These are phyloP conservation scores for Ophonus ardosiacus DNA, from an alignment of 2,888 invertebrate species.

Conservation along the genomic window DNA sequence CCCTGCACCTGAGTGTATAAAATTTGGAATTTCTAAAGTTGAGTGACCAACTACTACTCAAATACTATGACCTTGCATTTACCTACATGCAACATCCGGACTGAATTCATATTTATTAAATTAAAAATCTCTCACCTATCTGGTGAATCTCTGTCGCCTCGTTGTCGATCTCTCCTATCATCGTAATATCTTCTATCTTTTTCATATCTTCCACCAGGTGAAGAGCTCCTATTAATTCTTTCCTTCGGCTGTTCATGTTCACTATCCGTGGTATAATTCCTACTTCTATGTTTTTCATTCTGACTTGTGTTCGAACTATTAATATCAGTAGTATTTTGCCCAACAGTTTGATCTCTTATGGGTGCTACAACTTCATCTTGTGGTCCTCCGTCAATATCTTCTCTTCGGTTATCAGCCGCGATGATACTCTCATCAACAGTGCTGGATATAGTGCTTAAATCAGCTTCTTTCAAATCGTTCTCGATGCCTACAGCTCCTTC, in stretches of 20 bases:
- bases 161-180: slow-evolving; percentile 68
- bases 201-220: slow-evolving; percentile 66
- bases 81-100: not conserved
- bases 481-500: slow-evolving; percentile 65
- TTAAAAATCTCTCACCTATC: slow-evolving; percentile 65
- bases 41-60: too few relatives aligned
- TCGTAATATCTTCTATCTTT: slow-evolving; percentile 68
- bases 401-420: slow-evolving; percentile 72
- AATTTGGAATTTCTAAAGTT: too few relatives aligned
- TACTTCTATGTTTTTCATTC: slow-evolving; percentile 67
- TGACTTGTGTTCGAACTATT: slow-evolving; percentile 60
- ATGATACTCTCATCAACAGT: slow-evolving; percentile 59
- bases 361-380: slow-evolving; percentile 73
- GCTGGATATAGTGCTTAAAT: slow-evolving; percentile 29
- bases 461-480: slow-evolving; percentile 51
- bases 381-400: slow-evolving; percentile 77
- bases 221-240: slow-evolving; percentile 66
- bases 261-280: slow-evolving; percentile 73
- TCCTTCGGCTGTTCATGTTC: slow-evolving; percentile 70
- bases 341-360: slow-evolving; percentile 73
- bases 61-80: too few relatives aligned
- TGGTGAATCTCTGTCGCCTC: slow-evolving; percentile 71
- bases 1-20: too few relatives aligned
- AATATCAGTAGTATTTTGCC: slow-evolving; percentile 71
- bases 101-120: not conserved